phyloP scores from a whole-genome alignment of 2,113 vertebrate species.

The Opisthocomus hoazin region DNA sequence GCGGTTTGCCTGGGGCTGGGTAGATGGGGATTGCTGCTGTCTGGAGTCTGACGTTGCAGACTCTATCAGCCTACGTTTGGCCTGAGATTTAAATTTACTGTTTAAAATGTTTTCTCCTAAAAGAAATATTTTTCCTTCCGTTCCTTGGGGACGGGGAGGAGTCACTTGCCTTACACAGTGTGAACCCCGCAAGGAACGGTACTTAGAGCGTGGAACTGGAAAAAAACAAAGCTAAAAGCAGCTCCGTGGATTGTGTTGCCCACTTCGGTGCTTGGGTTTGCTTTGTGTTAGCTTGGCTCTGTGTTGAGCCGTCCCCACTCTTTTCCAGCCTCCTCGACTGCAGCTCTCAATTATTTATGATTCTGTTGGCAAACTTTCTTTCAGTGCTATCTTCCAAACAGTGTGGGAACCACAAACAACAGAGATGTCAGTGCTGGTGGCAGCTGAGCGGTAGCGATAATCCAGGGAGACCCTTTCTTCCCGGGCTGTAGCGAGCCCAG shows the following conservation, averaged over 20 bases:
- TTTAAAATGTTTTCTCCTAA: background rate
- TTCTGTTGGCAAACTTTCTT: conserved; percentile 16
- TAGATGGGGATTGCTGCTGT: background rate
- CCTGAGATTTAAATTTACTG: background rate
- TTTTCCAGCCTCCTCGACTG: background rate
- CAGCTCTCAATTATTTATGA: conserved; percentile 29
- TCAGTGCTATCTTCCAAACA: background rate
- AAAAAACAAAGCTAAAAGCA: background rate
- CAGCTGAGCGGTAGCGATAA: background rate
- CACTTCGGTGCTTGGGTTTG: accelerated
- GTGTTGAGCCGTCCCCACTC: background rate
- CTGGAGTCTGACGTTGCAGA: background rate
- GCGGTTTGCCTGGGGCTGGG: background rate
- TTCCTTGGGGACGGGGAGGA: background rate
- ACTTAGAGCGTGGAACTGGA: background rate
- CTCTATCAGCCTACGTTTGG: background rate
- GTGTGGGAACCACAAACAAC: background rate
- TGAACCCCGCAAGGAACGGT: background rate
- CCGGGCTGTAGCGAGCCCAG: background rate
- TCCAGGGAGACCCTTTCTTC: background rate
- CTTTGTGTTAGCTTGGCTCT: conserved; percentile 11
- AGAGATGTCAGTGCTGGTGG: background rate
- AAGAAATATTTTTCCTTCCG: background rate
- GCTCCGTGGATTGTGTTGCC: background rate
- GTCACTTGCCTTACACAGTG: background rate